A percentile compares a stretch with the other conserved stretches of the same genome.
phyloP scores from a whole-genome alignment of 2,888 invertebrate genomes.

The Agriopis aurantiaria region DNA sequence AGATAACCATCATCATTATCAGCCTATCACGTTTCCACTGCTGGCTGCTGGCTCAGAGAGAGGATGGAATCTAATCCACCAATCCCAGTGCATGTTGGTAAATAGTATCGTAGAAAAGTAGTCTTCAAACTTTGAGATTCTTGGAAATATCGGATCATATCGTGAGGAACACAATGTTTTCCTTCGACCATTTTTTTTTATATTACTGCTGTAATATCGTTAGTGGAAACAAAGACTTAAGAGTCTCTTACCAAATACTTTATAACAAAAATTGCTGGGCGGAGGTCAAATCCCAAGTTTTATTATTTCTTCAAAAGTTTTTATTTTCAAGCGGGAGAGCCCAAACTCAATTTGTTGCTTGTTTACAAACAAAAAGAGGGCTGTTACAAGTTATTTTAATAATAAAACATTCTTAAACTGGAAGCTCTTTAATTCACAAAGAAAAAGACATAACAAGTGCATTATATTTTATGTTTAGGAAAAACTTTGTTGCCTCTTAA shows the following conservation, averaged over 20 bases:
- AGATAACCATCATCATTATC: too few species aligned
- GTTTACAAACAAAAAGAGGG: slow-evolving; percentile 17
- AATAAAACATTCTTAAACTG: slow-evolving; percentile 18
- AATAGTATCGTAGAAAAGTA: too few species aligned
- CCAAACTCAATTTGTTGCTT: slow-evolving; percentile 25
- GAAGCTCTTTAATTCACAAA: slow-evolving; percentile 12
- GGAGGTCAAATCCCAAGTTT: slow-evolving; percentile 16
- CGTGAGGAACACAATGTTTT: too few species aligned
- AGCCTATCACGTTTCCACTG: too few species aligned
- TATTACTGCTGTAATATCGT: background rate
- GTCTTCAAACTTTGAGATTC: too few species aligned
- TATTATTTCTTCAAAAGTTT: slow-evolving; percentile 15
- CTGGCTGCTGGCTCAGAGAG: too few species aligned
- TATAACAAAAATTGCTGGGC: background rate
- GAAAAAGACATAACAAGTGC: slow-evolving; percentile 8
- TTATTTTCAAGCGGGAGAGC: slow-evolving; percentile 13
- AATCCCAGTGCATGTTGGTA: too few species aligned
- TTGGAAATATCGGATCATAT: too few species aligned
- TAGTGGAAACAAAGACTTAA: background rate
- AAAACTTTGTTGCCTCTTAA: background rate
- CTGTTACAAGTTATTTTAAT: slow-evolving; percentile 17
- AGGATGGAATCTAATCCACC: too few species aligned
- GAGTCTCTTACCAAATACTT: background rate
- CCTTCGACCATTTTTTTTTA: background rate
- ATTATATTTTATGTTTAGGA: background rate